Evolutionary conservation across 2,888 invertebrate genomes (phyloP), one percentile per base, ranked within the genome.

Genomic region (Acrobasis consociella): DNA sequence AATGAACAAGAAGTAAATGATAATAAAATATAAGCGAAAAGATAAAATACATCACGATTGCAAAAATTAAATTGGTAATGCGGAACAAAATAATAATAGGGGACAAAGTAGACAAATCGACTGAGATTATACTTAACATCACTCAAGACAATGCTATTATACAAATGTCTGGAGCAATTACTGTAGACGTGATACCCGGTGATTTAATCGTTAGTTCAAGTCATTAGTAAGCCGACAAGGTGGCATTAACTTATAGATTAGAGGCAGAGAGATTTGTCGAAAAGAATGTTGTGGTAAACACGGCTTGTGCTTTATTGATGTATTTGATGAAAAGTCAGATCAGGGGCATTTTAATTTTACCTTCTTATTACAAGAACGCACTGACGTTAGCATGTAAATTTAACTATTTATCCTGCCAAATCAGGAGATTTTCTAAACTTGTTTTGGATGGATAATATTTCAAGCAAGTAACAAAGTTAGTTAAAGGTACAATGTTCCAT

Each of bases 141-240:
- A 62, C 71, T 64, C 55, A 66, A 69, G 71, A 73, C 67, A 61
- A 63, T 64, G 65, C 66, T 64, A 78, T 78, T 74, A 76, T 66
- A 76, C 69, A 72, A 69, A 72, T 69, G 73, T 73, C 72, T 70
- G 65, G 52, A 65, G 63, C 75, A 74, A 81, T 80, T 75, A 74
- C 69, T 56, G 59, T 60, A 62, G 70, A 52, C 67, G 64, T 73
- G 65, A 72, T 72, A 70, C 66, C 67, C 72, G 63, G 75, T 75
- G 75, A 74, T 73, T 74, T 74, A 64, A 73, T 70, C 70, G 70
- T 72, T 71, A 72, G 73, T 72, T 72, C 66, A 70, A 68, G 62
- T 67, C 66, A 76, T 76, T 72, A 69, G 69, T 67, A 69, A 69
- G 70, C 74, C 71, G 71, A 69, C 70, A 69, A 64, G 72, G 69